These are phyloP conservation scores for Microcebus tavaratra DNA, from an alignment of 2,113 vertebrate genomes.

Conservation along the genomic window DNA sequence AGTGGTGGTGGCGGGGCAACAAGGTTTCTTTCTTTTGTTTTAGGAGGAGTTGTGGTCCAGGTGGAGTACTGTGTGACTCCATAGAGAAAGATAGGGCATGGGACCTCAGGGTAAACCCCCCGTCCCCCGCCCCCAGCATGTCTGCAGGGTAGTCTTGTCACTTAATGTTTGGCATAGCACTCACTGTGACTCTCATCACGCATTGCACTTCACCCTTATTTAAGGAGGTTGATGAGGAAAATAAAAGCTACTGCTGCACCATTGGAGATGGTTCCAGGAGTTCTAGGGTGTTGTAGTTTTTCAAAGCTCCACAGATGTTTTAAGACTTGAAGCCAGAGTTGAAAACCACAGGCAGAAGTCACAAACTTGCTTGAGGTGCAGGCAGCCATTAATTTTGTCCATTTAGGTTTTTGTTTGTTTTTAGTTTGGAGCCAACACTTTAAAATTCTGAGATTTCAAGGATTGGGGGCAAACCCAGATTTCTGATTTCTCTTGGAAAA, in stretches of 20 bases:
- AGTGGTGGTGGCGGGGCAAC: neutral
- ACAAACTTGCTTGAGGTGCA: neutral
- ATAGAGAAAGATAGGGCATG: neutral
- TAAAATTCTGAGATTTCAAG: neutral
- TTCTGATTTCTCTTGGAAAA: slow-evolving; percentile 32
- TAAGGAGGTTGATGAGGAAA: neutral
- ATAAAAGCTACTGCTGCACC: neutral
- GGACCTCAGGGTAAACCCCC: neutral
- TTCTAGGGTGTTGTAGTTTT: neutral
- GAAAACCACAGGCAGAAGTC: neutral
- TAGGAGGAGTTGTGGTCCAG: neutral
- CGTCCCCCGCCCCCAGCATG: too few species aligned
- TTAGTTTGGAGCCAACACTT: neutral
- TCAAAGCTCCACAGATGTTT: neutral
- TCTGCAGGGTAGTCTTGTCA: neutral
- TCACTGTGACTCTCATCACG: neutral
- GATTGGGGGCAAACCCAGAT: neutral
- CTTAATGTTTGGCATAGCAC: neutral
- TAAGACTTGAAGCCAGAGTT: neutral
- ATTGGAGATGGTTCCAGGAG: neutral
- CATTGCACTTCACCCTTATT: neutral
- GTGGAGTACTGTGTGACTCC: neutral
- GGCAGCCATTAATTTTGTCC: neutral
- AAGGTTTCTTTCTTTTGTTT: neutral
- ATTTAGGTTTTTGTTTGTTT: neutral